Evolutionary conservation across 2,113 vertebrate species (phyloP), one percentile per base, ranked within the genome.

Genomic region (Erythrocercus mccallii): DNA sequence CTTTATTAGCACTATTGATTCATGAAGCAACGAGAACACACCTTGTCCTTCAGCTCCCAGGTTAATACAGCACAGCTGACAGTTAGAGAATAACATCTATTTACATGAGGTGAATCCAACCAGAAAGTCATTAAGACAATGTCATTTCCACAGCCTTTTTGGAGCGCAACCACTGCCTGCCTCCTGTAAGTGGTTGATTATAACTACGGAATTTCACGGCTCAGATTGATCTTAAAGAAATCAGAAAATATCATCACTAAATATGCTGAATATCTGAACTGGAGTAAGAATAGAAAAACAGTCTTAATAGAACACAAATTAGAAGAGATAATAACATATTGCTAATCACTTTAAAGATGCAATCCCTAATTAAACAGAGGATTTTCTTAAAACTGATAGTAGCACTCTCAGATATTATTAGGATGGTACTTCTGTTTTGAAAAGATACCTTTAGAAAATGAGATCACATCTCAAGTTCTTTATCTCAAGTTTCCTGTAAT

Each of bases 1-100:
- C 81, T 74, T 90, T 91, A 83, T 94, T 83, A 96, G 57, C 35
- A 81, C 50, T 81, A 90, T 45, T 61, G 92, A 95, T 86, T 96
- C 76, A 95, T 1, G 4, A 93, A 73, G 61, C 72, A 77, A 77
- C 0, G 0, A 93, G 68, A 93, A 86, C 47, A 86, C 88, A 94
- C 71, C 94, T 95, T 74, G 48, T 68, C 76, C 92, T 94, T 92
- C 92, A 68, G 72, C 50, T 88, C 76, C 28, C 79, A 78, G 16
- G 42, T 84, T 96, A 92, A 90, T 38, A 88, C 31, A 88, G 64
- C 82, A 93, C 3, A 42, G 64, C n/a, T 90, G 79, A 82, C 85
- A 78, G 81, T 37, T 87, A 28, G 51, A 92, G 40, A 94, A 47
- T 78, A 91, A 88, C 64, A 88, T 78, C 82, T 86, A 88, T 88